Conservation (phyloP, 2,113 vertebrate species). For the Oryzias melastigma region DNA sequence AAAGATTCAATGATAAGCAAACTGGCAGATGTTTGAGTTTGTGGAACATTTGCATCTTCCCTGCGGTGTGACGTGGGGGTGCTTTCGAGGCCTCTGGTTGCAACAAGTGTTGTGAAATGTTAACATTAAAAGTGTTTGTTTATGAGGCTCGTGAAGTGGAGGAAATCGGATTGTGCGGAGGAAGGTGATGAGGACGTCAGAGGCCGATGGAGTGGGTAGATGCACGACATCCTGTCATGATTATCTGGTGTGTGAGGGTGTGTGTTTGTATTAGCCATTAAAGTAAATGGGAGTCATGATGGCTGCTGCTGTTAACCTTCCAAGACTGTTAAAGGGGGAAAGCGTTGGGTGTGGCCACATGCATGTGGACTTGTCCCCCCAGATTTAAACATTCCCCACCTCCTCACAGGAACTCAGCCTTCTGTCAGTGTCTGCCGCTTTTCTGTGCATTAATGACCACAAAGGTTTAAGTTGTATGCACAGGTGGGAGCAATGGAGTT, state of each 20-base stretch:
- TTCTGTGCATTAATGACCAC: slow-evolving; percentile 28
- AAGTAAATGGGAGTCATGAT: slow-evolving; percentile 39
- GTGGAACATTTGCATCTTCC: slow-evolving; percentile 19
- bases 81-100: slow-evolving; percentile 7
- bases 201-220: slow-evolving; percentile 46
- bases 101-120: slow-evolving; percentile 47
- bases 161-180: slow-evolving; percentile 65
- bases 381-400: slow-evolving; percentile 52
- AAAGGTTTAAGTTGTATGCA: slow-evolving; percentile 50
- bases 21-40: slow-evolving; percentile 35
- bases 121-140: slow-evolving; percentile 67
- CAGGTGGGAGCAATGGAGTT: slow-evolving; percentile 45
- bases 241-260: neutral
- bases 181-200: slow-evolving; percentile 62
- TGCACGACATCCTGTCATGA: slow-evolving; percentile 6
- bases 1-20: slow-evolving; percentile 61
- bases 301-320: slow-evolving; percentile 65
- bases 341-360: slow-evolving; percentile 54
- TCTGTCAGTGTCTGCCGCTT: slow-evolving; percentile 18
- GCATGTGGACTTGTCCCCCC: slow-evolving; percentile 51
- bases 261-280: slow-evolving; percentile 37
- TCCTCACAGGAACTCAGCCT: slow-evolving; percentile 36
- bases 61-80: slow-evolving; percentile 20
- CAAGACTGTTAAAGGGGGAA: slow-evolving; percentile 59
- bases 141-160: slow-evolving; percentile 58